Base-by-base conservation (phyloP, 2,888 invertebrate species). In the Hydrotaea cyrtoneurina region DNA sequence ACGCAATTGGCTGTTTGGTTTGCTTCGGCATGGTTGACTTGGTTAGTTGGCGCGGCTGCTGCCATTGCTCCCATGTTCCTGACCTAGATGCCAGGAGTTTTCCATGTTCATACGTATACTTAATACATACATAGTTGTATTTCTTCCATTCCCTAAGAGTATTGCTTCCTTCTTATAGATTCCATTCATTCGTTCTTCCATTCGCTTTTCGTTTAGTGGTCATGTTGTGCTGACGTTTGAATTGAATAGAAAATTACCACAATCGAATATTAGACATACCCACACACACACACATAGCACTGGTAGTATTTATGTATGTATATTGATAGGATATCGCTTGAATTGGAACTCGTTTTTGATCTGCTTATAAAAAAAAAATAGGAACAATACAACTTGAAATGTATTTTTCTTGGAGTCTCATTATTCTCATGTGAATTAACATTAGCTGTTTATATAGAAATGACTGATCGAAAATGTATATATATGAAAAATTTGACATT, bases 1-100 rank as follows among this genome's bases (percentile, higher is more conserved):
- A 81, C 78, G 80, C 80, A 84, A 84, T 84, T 84, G 84, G 75
- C 80, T 84, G 74, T 81, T 81, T 80, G 80, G 62, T 81, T 81
- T 64, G 46, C 79, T 79, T 53, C 50, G 71, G 19, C 21, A 43
- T 46, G 80, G 73, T 66, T 76, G 76, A 66, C 75, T 78, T 62
- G 55, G 71, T 75, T 66, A 72, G 71, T 80, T 78, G 64, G 13
- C 53, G 55, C 31, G 75, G 19, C 43, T 53, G 43, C 36, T 64
- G 62, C 59, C 23, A 26, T 11, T 59, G 26, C 26, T 59, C 59
- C 59, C 57, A 13, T 11, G 59, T 13, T 59, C 15, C 59, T 59
- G 26, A 26, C 23, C 59, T 59, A 15, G 59, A 26, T 26, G 59
- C 19, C 26, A 10, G 2, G 43, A 43, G 21, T 19, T 55, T 55